Percentiles rank a stretch among this genome's conserved stretches.
phyloP scores from a whole-genome alignment of 2,888 invertebrate species.

The Sarcophaga rosellei region DNA sequence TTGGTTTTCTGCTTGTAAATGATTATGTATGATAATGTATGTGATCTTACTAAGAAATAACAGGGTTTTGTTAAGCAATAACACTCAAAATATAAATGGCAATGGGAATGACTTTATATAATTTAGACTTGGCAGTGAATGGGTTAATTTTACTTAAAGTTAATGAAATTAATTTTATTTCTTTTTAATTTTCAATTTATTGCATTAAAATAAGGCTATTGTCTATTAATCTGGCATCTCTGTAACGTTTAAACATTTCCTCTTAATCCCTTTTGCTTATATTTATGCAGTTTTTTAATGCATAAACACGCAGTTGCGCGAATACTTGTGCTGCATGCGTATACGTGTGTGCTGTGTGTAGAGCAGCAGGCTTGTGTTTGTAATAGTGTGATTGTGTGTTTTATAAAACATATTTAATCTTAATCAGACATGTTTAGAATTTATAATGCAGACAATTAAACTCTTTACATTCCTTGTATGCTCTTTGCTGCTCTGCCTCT shows the following conservation, averaged over 20 bases:
- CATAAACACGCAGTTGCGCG: not conserved
- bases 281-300: conserved; percentile 51
- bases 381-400: not conserved
- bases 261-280: conserved; percentile 33
- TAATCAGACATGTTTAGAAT: conserved; percentile 65
- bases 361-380: not conserved
- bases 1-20: no score
- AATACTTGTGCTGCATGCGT: not conserved
- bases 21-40: no score
- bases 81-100: no score
- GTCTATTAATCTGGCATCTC: conserved; percentile 5
- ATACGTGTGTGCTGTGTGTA: not conserved
- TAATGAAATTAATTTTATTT: no score
- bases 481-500: not conserved
- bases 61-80: no score
- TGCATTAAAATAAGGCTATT: not conserved
- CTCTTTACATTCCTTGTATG: conserved; percentile 2
- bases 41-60: no score
- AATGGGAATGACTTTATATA: no score
- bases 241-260: not conserved
- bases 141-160: no score
- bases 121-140: no score
- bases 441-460: conserved; percentile 44
- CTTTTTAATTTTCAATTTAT: no score
- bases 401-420: conserved; percentile 49